phyloP scores from a whole-genome alignment of 2,113 vertebrate species.

The Dipodomys merriami region DNA sequence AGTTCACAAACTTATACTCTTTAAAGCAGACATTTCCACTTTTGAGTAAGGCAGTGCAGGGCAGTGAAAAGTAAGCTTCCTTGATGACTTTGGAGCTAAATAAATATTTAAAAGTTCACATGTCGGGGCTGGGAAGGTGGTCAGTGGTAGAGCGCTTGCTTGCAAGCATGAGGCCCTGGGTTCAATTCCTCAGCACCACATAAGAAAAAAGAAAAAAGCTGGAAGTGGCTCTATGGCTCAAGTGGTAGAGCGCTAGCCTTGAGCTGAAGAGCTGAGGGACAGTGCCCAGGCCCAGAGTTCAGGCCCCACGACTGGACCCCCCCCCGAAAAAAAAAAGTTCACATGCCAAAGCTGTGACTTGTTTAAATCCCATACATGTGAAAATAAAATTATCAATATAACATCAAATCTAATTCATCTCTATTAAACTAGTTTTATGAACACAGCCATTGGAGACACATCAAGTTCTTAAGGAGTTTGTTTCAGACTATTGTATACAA shows the following conservation, averaged over 20 bases:
- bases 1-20: background rate
- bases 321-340: background rate
- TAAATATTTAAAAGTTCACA: background rate
- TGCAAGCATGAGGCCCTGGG: too few relatives aligned
- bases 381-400: background rate
- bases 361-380: background rate
- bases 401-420: background rate
- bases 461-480: background rate
- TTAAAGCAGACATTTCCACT: background rate
- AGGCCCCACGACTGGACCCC: too few relatives aligned
- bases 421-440: background rate
- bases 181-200: too few relatives aligned
- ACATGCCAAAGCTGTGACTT: background rate
- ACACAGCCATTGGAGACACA: background rate
- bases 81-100: background rate
- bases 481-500: background rate
- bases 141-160: too few relatives aligned
- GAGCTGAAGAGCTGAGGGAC: too few relatives aligned
- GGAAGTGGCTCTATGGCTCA: too few relatives aligned
- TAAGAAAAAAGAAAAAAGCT: too few relatives aligned
- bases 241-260: too few relatives aligned
- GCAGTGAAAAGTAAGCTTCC: background rate
- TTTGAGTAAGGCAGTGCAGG: accelerated
- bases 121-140: too few relatives aligned
- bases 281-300: too few relatives aligned